Evolutionary conservation across 2,797 vertebrate genomes (phyloP), one percentile per base, ranked within the genome.

Genomic region (Luscinia luscinia): DNA sequence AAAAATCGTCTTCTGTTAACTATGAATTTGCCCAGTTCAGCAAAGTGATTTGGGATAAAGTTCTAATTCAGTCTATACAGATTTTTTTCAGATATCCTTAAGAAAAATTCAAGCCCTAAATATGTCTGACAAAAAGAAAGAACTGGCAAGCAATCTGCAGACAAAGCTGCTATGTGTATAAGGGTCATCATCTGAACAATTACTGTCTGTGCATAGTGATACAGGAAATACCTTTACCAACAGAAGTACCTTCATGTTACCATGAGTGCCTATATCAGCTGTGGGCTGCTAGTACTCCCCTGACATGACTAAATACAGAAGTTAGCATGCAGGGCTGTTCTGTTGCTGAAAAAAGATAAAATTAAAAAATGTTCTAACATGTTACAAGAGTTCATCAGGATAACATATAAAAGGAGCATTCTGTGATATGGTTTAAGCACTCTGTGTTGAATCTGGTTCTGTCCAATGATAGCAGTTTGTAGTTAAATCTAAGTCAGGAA

Each of bases 191-290:
- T 74, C 55, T 0, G 2, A 48, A 54, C 27, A 64, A 8, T 51
- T 72, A 4, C 9, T 57, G 32, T 46, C 41, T 59, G 19, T 59
- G 43, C 24, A 18, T 3, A 67, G 40, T 52, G 34, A 75, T 46
- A n/a, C 41, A 63, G 43, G 46, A 88, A 86, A 80, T 28, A 30
- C 27, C 67, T 75, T 13, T 7, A 22, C 63, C 41, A 26, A 63
- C 19, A 64, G 14, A 72, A 93, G 49, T 84, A 92, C 91, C 80
- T 92, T 90, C 9, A 8, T 5, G 1, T 63, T 78, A 70, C 95
- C 94, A 12, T 7, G 89, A 94, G 94, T 94, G 94, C 94, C 94
- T 96, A 2, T 75, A 21, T n/a, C 48, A 93, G 48, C 48, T 76
- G 16, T 66, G 83, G 62, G 76, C 62, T 67, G 46, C 67, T 84